Evolutionary conservation across 2,113 vertebrate genomes (phyloP).

Genomic region (Aegotheles bennettii): DNA sequence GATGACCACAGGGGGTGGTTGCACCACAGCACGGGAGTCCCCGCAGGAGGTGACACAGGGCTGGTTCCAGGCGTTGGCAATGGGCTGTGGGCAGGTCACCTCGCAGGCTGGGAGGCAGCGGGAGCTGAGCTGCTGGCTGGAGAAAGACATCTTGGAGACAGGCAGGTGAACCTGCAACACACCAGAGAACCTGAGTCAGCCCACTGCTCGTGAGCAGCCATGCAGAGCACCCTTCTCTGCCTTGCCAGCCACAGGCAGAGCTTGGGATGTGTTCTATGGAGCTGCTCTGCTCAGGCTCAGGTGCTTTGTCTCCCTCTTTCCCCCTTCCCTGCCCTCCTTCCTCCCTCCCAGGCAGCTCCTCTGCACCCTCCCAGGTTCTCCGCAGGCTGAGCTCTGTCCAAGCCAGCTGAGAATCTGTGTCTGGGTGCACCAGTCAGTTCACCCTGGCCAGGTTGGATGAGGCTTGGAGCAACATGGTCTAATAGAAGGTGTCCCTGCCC

Average conservation of each 20-base stretch:
- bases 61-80: not conserved
- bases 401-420: not conserved
- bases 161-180: not conserved
- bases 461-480: too few species aligned
- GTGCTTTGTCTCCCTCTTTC: too few species aligned
- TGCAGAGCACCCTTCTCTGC: not conserved
- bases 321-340: not conserved
- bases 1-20: not conserved
- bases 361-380: not conserved
- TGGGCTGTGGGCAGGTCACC: not conserved
- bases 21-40: not conserved
- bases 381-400: accelerated
- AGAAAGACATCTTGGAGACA: not conserved
- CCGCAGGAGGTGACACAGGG: not conserved
- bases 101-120: not conserved
- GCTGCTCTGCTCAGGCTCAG: not conserved
- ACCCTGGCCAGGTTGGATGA: too few species aligned
- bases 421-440: not conserved
- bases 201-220: accelerated
- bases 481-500: too few species aligned
- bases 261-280: accelerated
- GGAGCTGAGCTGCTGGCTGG: conserved; percentile 11
- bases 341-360: not conserved
- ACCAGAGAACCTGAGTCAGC: accelerated
- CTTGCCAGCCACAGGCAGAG: not conserved